phyloP scores from a whole-genome alignment of 2,113 vertebrate genomes.

The Chrysemys picta region DNA sequence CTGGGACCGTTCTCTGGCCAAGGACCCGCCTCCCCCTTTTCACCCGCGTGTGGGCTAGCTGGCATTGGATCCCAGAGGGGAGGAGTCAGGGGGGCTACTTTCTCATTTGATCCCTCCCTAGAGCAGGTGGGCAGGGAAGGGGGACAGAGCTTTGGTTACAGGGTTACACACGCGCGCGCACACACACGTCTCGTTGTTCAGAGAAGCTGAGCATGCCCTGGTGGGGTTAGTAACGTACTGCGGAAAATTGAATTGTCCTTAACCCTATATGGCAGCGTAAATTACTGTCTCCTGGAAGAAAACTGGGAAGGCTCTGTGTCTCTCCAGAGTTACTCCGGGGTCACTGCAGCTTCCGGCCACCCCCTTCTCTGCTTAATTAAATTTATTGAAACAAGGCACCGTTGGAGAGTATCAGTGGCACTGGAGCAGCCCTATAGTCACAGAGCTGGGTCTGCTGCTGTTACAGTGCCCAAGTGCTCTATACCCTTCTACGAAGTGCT shows the following conservation, averaged over 20 bases:
- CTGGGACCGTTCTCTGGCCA: too few relatives aligned
- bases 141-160: not conserved
- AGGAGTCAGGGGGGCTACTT: too few relatives aligned
- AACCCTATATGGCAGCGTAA: not conserved
- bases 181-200: not conserved
- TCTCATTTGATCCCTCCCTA: too few relatives aligned
- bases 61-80: too few relatives aligned
- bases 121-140: too few relatives aligned
- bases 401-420: not conserved
- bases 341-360: not conserved
- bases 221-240: too few relatives aligned
- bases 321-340: not conserved
- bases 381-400: not conserved
- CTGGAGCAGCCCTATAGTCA: not conserved
- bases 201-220: not conserved
- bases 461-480: not conserved
- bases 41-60: too few relatives aligned
- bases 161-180: too few relatives aligned
- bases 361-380: not conserved
- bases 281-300: not conserved
- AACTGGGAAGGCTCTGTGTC: not conserved
- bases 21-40: too few relatives aligned
- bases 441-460: not conserved
- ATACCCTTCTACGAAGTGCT: not conserved
- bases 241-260: not conserved